Evolutionary conservation across 1,140 invertebrate genomes (phyloP), one percentile per base, ranked within the genome.

Genomic region (Helicoverpa armigera): DNA sequence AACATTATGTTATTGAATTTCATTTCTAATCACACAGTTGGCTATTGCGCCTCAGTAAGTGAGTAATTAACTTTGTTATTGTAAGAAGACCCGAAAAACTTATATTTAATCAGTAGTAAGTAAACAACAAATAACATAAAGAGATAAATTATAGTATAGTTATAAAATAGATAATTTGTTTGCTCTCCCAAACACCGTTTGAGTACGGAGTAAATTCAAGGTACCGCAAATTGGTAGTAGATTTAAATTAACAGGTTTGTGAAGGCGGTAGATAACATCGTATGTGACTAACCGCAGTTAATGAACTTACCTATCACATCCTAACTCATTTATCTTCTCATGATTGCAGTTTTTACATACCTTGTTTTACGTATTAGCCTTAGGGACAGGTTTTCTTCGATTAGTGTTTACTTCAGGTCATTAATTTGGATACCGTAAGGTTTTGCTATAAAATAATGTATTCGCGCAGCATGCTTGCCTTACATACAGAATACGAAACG

Each of bases 321-420:
- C 56, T 43, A 75, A 73, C 65, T 84, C 79, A 87, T 88, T 80
- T 84, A 86, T 88, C 85, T 85, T 82, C 48, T 65, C 86, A 75
- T 87, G 81, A 87, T 86, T 84, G 79, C 78, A 61, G 76, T 87
- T 90, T 89, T 87, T 88, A 51, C 56, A 43, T 79, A 69, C 13
- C 72, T 53, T 76, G 67, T 80, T 80, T 58, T 73, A 74, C 18
- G 65, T 75, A 81, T 61, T 35, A 58, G 74, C 70, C 63, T 31
- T 60, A 70, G 53, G 61, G 72, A 83, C 81, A 85, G 65, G 83
- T 84, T 88, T 74, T 85, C 76, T 79, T 84, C 82, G 72, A 86
- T 87, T 82, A 82, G 61, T 82, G 77, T 78, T 79, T 81, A 69
- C 63, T 70, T 61, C 31, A 51, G 50, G 75, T 48, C 14, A 72